Percentiles rank a stretch among this genome's conserved stretches.
Evolutionary conservation across 2,888 invertebrate species (phyloP).

Genomic region (Temnothorax rugatulus): DNA sequence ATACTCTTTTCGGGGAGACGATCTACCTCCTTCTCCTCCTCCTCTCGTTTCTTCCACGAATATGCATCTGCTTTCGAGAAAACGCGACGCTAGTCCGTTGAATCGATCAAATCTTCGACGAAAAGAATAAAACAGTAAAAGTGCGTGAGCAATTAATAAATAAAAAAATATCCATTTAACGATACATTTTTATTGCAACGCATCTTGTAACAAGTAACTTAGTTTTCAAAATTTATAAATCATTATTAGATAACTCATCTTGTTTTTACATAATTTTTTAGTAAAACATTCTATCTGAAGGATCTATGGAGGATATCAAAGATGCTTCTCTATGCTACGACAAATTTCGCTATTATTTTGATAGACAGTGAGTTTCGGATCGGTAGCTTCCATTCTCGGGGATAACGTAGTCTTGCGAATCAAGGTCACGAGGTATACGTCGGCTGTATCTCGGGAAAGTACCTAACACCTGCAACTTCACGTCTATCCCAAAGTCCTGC

Average conservation of each 20-base stretch:
- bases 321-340: background rate
- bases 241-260: background rate
- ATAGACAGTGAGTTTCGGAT: constrained; percentile 12
- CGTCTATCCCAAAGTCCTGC: constrained; percentile 71
- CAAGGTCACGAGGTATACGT: constrained; percentile 70
- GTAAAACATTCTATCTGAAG: background rate
- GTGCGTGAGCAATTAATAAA: background rate
- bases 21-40: background rate
- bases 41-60: constrained; percentile 49
- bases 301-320: background rate
- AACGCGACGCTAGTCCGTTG: background rate
- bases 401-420: constrained; percentile 51
- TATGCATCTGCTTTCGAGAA: constrained; percentile 62
- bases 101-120: background rate
- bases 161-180: too few species aligned
- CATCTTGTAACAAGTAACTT: background rate
- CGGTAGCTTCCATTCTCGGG: background rate
- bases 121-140: background rate
- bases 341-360: constrained; percentile 36
- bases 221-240: background rate
- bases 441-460: constrained; percentile 60
- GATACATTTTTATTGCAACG: background rate
- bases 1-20: constrained; percentile 27
- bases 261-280: background rate
- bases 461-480: constrained; percentile 69